Percentiles rank a stretch among this genome's conserved stretches.
Conservation (phyloP, 1,140 invertebrate genomes). For the Propsilocerus akamusi region DNA sequence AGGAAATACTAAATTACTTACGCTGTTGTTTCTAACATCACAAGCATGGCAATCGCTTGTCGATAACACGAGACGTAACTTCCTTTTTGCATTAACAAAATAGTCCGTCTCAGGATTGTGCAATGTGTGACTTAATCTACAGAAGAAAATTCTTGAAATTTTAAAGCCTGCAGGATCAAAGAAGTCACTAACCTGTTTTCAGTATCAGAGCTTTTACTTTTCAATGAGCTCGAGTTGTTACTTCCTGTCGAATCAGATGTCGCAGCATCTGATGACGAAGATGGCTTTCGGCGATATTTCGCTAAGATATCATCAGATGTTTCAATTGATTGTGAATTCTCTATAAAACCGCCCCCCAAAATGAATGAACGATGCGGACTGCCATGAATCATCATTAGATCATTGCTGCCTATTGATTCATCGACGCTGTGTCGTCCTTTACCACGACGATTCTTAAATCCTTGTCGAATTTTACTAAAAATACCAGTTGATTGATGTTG, state of each 20-base stretch:
- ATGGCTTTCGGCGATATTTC: slow-evolving; percentile 76
- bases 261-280: slow-evolving; percentile 33
- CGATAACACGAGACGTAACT: slow-evolving; percentile 78
- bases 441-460: slow-evolving; percentile 41
- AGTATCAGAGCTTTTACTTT: slow-evolving; percentile 4
- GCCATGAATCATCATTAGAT: background rate
- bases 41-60: slow-evolving; percentile 47
- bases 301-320: slow-evolving; percentile 79
- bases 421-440: slow-evolving; percentile 29
- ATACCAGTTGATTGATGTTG: slow-evolving; percentile 29
- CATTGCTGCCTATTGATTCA: slow-evolving; percentile 24
- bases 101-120: background rate
- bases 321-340: slow-evolving; percentile 13
- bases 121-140: background rate
- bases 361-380: background rate
- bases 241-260: slow-evolving; percentile 23
- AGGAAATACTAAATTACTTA: slow-evolving; percentile 6
- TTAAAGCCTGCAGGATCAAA: background rate
- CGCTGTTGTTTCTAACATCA: slow-evolving; percentile 20
- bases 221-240: slow-evolving; percentile 10
- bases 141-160: background rate
- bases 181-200: background rate
- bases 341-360: background rate
- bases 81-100: slow-evolving; percentile 79
- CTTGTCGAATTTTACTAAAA: slow-evolving; percentile 44